Evolutionary conservation across 1,140 invertebrate genomes (phyloP), one percentile per base, ranked within the genome.

Genomic region (Drosophila subpulchrella): DNA sequence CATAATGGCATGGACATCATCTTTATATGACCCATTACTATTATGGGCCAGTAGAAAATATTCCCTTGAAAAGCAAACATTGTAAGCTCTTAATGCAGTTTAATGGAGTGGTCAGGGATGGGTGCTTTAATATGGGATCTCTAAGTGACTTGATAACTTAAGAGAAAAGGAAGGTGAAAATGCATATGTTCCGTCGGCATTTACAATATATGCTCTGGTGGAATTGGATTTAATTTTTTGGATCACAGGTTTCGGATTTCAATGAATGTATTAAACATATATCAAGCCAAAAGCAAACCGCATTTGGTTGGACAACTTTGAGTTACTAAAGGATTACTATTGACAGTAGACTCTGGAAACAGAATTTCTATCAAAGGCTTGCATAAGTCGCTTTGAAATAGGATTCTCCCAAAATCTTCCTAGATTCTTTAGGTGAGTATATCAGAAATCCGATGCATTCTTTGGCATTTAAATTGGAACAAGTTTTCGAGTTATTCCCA

Each of bases 21-120:
- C 39, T 70, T 71, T 71, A 70, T 41, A 20, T 34, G 42, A 44
- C n/a, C 1, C 51, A 57, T 71, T 71, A 71, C 70, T 36, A 41
- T 62, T 59, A 46, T 30, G 41, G 34, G 13, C 17, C n/a, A 39
- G 5, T 15, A 4, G 7, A 42, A 27, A 27, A 27, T 5, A 5
- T 27, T 27, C 27, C 3, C 3, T 4, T 4, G 0, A 3, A 27
- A 27, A 27, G 1, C 27, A 27, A 3, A 5, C 27, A 27, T 27
- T 27, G 27, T 27, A 27, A 5, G 27, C 27, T 27, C 27, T 5
- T 27, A 27, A 17, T 34, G 20, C 13, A 39, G n/a, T n/a, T 39
- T 6, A 13, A 39, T n/a, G 38, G 5, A 6, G 38, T 46, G 42
- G 17, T 24, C 4, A 20, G 20, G 10, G 12, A 6, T n/a, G 10